Percentiles rank a stretch among this genome's conserved stretches.
These are phyloP conservation scores for Pelecanoides urinatrix DNA, from an alignment of 2,113 vertebrate genomes.

Conservation along the genomic window DNA sequence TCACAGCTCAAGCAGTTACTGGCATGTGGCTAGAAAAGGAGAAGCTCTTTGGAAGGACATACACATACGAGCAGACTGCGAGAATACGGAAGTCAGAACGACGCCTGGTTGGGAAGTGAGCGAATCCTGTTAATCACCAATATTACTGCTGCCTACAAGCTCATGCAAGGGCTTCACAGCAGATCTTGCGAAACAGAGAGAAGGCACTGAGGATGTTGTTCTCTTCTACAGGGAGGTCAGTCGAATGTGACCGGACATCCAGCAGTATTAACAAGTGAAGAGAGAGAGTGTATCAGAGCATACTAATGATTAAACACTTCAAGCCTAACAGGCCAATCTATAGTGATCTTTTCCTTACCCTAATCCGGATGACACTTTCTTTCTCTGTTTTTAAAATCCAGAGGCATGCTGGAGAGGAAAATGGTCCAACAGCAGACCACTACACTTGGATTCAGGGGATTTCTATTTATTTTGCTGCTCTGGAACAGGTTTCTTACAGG, in stretches of 20 bases:
- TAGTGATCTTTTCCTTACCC: background rate
- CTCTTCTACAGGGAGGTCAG: background rate
- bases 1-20: background rate
- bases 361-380: background rate
- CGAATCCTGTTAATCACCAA: background rate
- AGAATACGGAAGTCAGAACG: background rate
- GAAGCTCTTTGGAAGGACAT: background rate
- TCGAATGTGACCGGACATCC: fast-evolving
- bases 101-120: background rate
- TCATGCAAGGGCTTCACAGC: background rate
- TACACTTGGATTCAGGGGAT: background rate
- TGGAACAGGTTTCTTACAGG: background rate
- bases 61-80: fast-evolving
- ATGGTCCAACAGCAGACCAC: background rate
- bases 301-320: background rate
- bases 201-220: background rate
- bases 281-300: background rate
- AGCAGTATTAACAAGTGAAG: background rate
- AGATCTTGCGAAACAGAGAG: background rate
- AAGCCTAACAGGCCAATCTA: background rate
- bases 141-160: background rate
- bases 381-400: background rate
- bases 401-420: background rate
- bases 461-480: background rate
- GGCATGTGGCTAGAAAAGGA: background rate